Evolutionary conservation across 2,888 invertebrate genomes (phyloP).

Genomic region (Romanomermis culicivorax): DNA sequence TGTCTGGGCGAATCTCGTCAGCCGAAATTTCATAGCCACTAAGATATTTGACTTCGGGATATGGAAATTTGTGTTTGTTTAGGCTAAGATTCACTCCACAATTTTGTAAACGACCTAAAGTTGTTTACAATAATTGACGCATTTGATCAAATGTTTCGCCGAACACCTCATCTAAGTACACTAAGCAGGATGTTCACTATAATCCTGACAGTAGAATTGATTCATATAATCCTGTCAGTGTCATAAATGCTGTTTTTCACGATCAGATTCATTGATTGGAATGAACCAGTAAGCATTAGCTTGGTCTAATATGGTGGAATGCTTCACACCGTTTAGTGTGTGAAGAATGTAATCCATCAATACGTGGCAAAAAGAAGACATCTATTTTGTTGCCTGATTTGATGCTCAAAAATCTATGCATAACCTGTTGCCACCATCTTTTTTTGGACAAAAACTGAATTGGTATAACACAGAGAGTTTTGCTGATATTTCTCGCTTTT

Average conservation of each 20-base stretch:
- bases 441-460: neutral
- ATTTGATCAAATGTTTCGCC: conserved; percentile 11
- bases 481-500: neutral
- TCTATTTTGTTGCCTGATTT: too few species aligned
- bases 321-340: neutral
- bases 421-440: neutral
- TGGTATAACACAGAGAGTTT: neutral
- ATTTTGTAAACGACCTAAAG: neutral
- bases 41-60: neutral
- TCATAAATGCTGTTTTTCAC: neutral
- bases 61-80: neutral
- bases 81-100: neutral
- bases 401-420: too few species aligned
- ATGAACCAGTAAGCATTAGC: neutral
- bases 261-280: neutral
- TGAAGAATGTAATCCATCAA: neutral
- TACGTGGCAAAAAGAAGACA: neutral
- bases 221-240: neutral
- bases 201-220: conserved; percentile 4
- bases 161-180: conserved; percentile 6
- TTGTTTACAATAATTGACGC: neutral
- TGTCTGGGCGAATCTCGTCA: neutral
- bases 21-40: neutral
- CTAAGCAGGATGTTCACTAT: conserved; percentile 13
- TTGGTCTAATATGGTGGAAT: neutral